Evolutionary conservation across 2,888 invertebrate species (phyloP), one percentile per base, ranked within the genome.

Genomic region (Synergus umbraculus): DNA sequence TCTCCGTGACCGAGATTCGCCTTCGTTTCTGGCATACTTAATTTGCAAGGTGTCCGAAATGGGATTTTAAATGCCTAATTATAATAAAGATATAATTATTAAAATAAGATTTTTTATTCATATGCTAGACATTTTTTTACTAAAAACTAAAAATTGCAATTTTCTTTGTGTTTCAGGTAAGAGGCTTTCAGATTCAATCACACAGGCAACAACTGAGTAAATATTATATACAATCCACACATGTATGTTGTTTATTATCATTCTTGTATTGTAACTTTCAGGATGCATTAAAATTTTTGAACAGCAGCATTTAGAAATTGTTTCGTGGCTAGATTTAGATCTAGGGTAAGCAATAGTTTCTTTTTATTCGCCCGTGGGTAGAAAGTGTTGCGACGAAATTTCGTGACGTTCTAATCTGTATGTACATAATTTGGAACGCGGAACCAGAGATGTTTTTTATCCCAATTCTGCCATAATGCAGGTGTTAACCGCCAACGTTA

Each of bases 381-480:
- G 60, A 60, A 60, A 60, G 29, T 29, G 13, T 29, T 63, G 63
- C 29, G 63, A 63, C 63, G 13, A 63, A 63, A 63, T 63, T 63
- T 12, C 29, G 29, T 29, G 63, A 22, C 29, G 63, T 22, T 63
- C 63, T 22, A 63, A 13, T 63, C 63, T 63, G 29, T 29, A 63
- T 5, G 29, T 29, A 37, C 37, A 37, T 7, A 29, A 29, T 29
- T 63, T 29, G 29, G 63, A 63, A 13, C 29, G 29, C 63, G 46
- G 46, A 46, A 46, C 46, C 13, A 13, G 46, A 46, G 3, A 46
- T 13, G 29, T 46, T 46, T 46, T 46, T 46, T 13, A 46, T 13
- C 13, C 13, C 4, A 5, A 46, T 46, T 4, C 7, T 46, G 13
- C 63, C 13, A 29, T 13, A 13, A 29, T 29, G 63, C 63, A 63